A percentile compares a stretch with the other conserved stretches of the same genome.
phyloP scores from a whole-genome alignment of 2,888 invertebrate species.

The Patella ulyssiponensis region DNA sequence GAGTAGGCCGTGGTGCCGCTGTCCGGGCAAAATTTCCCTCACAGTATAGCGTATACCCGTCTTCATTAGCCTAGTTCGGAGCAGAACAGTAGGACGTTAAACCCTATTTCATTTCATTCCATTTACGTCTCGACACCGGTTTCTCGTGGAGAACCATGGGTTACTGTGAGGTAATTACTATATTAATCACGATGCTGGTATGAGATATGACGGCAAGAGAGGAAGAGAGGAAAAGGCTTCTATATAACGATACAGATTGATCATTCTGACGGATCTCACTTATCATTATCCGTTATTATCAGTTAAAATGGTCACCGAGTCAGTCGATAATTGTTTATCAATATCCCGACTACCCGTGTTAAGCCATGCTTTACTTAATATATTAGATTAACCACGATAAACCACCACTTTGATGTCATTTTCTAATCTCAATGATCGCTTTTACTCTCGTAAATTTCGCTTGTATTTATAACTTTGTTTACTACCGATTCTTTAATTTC shows the following conservation, averaged over 20 bases:
- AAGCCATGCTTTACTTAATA: constrained; percentile 4
- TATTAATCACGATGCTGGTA: not conserved
- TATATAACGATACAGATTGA: not conserved
- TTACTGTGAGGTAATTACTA: not conserved
- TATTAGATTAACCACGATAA: not conserved
- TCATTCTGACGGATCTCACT: not conserved
- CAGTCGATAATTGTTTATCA: not conserved
- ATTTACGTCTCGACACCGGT: not conserved
- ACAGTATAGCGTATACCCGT: no score
- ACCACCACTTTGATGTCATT: not conserved
- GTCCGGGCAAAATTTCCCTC: no score
- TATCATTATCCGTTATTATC: not conserved
- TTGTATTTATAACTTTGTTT: not conserved
- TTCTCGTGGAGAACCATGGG: not conserved
- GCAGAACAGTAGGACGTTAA: no score
- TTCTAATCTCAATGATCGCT: not conserved
- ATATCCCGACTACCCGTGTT: not conserved
- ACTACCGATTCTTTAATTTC: not conserved
- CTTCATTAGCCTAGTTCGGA: no score
- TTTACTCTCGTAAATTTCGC: no score
- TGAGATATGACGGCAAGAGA: not conserved
- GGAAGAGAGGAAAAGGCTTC: not conserved
- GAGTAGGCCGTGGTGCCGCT: no score
- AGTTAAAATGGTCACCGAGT: not conserved
- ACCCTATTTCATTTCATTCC: no score